Percentiles rank a stretch among this genome's conserved stretches.
Conservation (phyloP, 2,888 invertebrate genomes). For the Drosophila ezoana region DNA sequence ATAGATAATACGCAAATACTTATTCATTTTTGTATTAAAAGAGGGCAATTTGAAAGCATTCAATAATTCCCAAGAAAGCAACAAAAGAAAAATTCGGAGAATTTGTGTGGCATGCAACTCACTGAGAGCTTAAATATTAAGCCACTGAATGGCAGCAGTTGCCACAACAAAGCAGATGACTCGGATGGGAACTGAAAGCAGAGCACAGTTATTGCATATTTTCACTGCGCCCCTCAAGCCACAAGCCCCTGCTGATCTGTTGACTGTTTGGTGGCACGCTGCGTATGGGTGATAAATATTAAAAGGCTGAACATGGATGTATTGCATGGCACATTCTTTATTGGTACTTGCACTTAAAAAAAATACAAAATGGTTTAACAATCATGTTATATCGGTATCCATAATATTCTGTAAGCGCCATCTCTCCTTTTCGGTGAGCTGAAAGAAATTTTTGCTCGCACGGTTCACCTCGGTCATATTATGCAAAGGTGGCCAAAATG, state of each 20-base stretch:
- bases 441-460: slow-evolving; percentile 53
- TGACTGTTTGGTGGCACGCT: background rate
- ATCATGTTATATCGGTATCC: slow-evolving; percentile 44
- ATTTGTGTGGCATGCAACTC: background rate
- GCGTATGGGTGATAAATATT: background rate
- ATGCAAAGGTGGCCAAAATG: slow-evolving; percentile 76
- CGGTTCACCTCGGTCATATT: slow-evolving; percentile 52
- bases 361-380: background rate
- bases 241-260: background rate
- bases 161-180: background rate
- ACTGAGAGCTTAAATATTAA: no score
- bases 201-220: no score
- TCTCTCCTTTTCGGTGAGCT: slow-evolving; percentile 42
- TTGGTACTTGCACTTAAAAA: background rate
- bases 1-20: background rate
- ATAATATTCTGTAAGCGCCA: slow-evolving; percentile 54
- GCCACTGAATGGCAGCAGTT: background rate
- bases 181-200: no score
- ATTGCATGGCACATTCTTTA: background rate
- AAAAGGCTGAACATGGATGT: background rate
- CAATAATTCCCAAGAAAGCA: background rate
- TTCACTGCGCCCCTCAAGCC: no score
- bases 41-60: background rate
- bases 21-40: background rate
- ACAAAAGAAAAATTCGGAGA: background rate